Conservation (phyloP, 2,113 vertebrate genomes). For the Cebus imitator region DNA sequence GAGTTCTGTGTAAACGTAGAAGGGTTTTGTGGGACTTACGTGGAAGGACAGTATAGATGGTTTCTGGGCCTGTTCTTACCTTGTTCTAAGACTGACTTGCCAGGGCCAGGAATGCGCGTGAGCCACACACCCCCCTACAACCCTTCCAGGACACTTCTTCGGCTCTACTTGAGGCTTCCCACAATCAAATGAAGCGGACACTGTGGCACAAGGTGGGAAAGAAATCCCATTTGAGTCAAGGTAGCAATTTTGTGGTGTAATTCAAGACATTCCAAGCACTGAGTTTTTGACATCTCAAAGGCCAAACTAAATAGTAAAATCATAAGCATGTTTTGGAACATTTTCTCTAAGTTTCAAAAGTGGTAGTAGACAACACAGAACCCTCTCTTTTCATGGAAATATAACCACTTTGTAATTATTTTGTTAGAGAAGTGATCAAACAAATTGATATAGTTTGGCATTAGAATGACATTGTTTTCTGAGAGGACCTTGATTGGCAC, state of each 20-base stretch:
- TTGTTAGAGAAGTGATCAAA: neutral
- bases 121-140: conserved; percentile 94
- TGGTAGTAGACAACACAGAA: too few species aligned
- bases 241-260: accelerated
- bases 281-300: neutral
- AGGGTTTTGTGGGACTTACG: accelerated
- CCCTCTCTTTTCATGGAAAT: neutral
- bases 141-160: conserved; percentile 90
- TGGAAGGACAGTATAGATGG: accelerated
- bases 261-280: neutral
- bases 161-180: conserved; percentile 88
- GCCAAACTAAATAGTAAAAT: neutral
- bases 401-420: neutral
- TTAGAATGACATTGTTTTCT: too few species aligned
- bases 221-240: neutral
- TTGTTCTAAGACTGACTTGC: conserved; percentile 95
- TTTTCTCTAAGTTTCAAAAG: neutral
- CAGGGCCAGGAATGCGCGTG: conserved; percentile 95
- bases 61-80: conserved; percentile 76
- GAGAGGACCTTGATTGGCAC: too few species aligned
- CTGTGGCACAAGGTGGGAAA: conserved; percentile 52
- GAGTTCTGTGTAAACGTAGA: accelerated
- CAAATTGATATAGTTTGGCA: too few species aligned
- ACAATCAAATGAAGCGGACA: conserved; percentile 82
- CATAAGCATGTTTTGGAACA: neutral